Evolutionary conservation across 92 coral and sea anemone species (phyloP), one percentile per base, ranked within the genome.

Genomic region (Porites cylindrica): DNA sequence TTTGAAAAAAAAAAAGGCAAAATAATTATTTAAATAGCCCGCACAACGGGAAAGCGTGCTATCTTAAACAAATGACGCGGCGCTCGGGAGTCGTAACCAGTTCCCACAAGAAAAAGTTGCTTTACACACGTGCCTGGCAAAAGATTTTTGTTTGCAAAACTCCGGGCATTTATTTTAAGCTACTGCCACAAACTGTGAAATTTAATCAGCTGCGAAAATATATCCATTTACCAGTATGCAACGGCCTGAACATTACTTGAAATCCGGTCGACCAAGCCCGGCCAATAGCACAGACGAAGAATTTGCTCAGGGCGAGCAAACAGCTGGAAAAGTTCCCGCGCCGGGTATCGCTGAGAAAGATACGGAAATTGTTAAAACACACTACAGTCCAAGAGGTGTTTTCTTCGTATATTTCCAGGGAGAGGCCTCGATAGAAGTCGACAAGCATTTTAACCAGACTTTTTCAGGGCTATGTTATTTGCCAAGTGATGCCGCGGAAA

Each of bases 351-450:
- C 47, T 38, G 86, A 74, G 52, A 43, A 67, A 69, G 76, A 60
- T 6, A 3, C 47, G 47, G 47, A 38, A 38, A 66, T 90, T 66
- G 74, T 76, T 13, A 71, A 72, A 70, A 74, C 88, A 6, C 88
- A 81, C 54, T 80, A 80, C 70, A 78, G 81, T 51, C 82, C 89
- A 7, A 76, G 86, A 68, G 62, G 72, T 24, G 76, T 75, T 65
- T 75, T 86, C 6, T 11, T 86, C 66, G 14, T 77, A 70, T 86
- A 90, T 63, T 90, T 81, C 70, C 78, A 77, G 7, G 93, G 93
- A 47, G 82, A 81, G 24, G 69, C 88, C 7, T 70, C 80, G 16
- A 59, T 58, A 18, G 93, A 90, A 76, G 93, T 90, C 8, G 88
- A 90, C 53, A 66, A 70, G 43, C 93, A 90, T 74, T 90, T 90